Evolutionary conservation across 2,888 invertebrate genomes (phyloP), one percentile per base, ranked within the genome.

Genomic region (Deroplatys truncata): DNA sequence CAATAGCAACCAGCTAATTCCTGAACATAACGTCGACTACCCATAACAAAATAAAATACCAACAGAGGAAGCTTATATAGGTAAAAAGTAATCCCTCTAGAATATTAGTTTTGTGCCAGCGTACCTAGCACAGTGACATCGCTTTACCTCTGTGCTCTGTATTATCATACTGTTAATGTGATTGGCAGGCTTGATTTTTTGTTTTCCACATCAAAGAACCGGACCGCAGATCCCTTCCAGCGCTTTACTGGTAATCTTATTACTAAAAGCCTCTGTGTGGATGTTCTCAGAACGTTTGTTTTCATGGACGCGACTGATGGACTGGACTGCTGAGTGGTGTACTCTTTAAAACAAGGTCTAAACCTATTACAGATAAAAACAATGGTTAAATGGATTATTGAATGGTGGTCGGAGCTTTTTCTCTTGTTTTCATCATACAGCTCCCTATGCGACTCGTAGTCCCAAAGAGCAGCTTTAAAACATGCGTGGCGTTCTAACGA

Each of bases 121-220:
- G 56, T 16, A 56, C 56, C 56, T 16, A 56, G 16, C 20, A 56
- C 16, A 56, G 5, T 56, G 56, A 56, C 56, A 56, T 56, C 20
- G 20, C 56, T 72, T 72, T 72, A 72, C 20, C 56, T 72, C 56
- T 72, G 56, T 7, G 56, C 25, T 25, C 56, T 56, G 56, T 20
- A 56, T 56, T 56, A 56, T 56, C 16, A 72, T 72, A 25, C 20
- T 72, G 56, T 72, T 72, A 20, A 72, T 72, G 56, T 72, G 56
- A 72, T 72, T 72, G 56, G 56, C 20, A 25, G 56, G 56, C 20
- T 7, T 72, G 16, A 25, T 20, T 72, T 86, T 86, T 86, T 28
- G 86, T 86, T 86, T 86, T 82, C 86, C 82, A 86, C 82, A 86
- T 86, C 82, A 82, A 82, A 82, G 86, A 72, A 72, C 56, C 56